Conservation (phyloP, 2,888 invertebrate genomes). For the Steinernema scapterisci region DNA sequence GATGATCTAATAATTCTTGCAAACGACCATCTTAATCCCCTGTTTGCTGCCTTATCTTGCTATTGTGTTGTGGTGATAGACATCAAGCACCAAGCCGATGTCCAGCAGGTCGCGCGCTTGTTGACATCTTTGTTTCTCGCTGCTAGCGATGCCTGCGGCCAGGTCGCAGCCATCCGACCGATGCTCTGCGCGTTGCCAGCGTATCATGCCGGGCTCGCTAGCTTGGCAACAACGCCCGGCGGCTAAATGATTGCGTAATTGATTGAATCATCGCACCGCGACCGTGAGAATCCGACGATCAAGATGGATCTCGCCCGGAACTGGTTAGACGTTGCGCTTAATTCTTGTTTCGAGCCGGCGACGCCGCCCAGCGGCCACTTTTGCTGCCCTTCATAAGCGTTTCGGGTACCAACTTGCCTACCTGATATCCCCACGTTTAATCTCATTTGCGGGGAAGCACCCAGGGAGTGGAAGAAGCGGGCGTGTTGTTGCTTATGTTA, state of each 20-base stretch:
- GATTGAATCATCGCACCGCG: slow-evolving; percentile 25
- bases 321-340: slow-evolving; percentile 16
- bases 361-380: slow-evolving; percentile 28
- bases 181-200: background rate
- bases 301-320: slow-evolving; percentile 27
- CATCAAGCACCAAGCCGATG: background rate
- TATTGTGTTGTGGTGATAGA: background rate
- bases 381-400: slow-evolving; percentile 29
- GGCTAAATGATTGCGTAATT: slow-evolving; percentile 29
- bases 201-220: background rate
- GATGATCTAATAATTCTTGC: no score
- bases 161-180: slow-evolving; percentile 1
- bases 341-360: slow-evolving; percentile 19
- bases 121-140: background rate
- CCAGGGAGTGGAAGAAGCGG: background rate
- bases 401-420: slow-evolving; percentile 5
- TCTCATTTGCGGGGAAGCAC: background rate
- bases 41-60: background rate
- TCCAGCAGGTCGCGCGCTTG: background rate
- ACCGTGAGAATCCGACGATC: slow-evolving; percentile 5
- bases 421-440: slow-evolving; percentile 4
- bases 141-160: slow-evolving; percentile 3
- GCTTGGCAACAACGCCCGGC: slow-evolving; percentile 3
- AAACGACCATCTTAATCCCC: no score
- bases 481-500: background rate